phyloP scores from a whole-genome alignment of 2,113 vertebrate species.

The Hiodon tergisus region DNA sequence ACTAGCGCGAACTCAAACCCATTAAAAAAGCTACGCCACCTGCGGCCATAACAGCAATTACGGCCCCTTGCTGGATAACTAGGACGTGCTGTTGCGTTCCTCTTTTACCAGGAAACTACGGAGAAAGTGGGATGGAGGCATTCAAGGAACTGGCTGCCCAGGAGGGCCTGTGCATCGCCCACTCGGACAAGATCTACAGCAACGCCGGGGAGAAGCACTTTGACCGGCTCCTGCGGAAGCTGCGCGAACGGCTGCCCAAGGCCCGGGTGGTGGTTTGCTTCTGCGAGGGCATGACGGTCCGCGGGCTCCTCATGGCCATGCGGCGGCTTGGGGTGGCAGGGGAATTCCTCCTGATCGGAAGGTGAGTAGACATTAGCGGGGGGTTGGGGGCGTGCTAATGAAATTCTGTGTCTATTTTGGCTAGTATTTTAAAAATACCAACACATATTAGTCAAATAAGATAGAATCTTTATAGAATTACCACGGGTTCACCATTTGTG shows the following conservation, averaged over 20 bases:
- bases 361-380: constrained; percentile 54
- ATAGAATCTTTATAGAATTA: too few relatives aligned
- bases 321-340: constrained; percentile 81
- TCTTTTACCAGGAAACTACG: constrained; percentile 80
- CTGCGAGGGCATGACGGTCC: constrained; percentile 95
- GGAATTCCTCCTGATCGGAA: constrained; percentile 93
- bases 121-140: constrained; percentile 96
- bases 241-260: constrained; percentile 86
- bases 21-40: not conserved
- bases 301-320: constrained; percentile 93
- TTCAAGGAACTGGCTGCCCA: constrained; percentile 93
- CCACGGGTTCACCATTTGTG: too few relatives aligned
- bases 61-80: not conserved
- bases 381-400: too few relatives aligned
- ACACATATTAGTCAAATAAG: too few relatives aligned
- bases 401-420: not conserved
- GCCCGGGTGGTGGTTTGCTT: constrained; percentile 94
- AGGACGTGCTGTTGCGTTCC: not conserved
- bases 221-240: constrained; percentile 88
- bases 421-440: too few relatives aligned
- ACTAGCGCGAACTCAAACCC: too few relatives aligned
- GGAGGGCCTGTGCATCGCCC: constrained; percentile 90
- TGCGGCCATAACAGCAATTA: constrained; percentile 9
- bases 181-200: constrained; percentile 98
- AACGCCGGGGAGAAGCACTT: constrained; percentile 94